A percentile compares a stretch with the other conserved stretches of the same genome.
Evolutionary conservation across 1,140 invertebrate genomes (phyloP).

Genomic region (Drosophila insularis): DNA sequence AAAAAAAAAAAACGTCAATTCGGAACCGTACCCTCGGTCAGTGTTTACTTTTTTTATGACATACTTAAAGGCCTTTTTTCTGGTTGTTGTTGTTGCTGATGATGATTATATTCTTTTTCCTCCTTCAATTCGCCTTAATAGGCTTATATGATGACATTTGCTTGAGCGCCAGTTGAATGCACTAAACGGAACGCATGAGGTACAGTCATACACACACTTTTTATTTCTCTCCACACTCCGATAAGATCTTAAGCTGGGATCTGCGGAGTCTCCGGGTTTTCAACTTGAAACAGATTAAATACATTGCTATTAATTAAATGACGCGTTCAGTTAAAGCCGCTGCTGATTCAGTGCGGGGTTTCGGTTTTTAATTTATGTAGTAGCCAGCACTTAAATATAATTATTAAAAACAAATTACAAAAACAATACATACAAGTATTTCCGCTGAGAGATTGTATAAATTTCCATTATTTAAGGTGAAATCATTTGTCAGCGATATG

Average conservation of each 20-base stretch:
- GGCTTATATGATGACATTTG: conserved; percentile 75
- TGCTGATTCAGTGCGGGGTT: conserved; percentile 31
- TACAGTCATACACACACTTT: conserved; percentile 31
- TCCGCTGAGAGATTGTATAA: conserved; percentile 55
- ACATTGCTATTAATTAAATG: conserved; percentile 69
- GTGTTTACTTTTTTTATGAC: conserved; percentile 60
- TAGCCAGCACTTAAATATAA: conserved; percentile 42
- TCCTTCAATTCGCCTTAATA: conserved; percentile 58
- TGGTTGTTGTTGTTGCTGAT: conserved; percentile 32
- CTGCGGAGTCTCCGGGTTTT: neutral
- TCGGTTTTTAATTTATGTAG: conserved; percentile 51
- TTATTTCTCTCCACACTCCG: conserved; percentile 33
- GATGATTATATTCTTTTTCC: conserved; percentile 36
- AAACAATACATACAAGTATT: conserved; percentile 35
- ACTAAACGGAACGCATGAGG: conserved; percentile 34
- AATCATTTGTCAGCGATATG: conserved; percentile 61
- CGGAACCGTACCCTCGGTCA: conserved; percentile 48
- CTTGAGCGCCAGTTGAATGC: conserved; percentile 70
- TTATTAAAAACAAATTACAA: conserved; percentile 65
- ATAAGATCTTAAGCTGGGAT: conserved; percentile 26
- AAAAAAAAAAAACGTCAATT: neutral
- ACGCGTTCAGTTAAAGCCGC: conserved; percentile 54
- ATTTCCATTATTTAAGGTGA: conserved; percentile 56
- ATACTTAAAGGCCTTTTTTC: conserved; percentile 42
- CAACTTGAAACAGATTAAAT: conserved; percentile 70